Evolutionary conservation across 2,113 vertebrate genomes (phyloP).

Genomic region (Myotis lucifugus): DNA sequence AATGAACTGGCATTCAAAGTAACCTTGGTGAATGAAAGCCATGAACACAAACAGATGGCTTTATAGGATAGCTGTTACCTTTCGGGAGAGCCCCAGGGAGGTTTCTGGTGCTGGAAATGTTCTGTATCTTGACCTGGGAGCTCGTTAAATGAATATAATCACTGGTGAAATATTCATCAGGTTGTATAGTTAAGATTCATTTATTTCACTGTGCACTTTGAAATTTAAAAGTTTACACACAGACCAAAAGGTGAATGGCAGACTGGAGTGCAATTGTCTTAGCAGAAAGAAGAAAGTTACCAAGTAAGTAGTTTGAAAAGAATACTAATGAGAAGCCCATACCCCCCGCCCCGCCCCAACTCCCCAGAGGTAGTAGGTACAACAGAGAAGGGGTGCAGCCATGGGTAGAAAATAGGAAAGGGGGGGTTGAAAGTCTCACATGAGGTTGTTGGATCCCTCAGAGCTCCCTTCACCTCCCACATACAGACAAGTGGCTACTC

Average conservation of each 20-base stretch:
- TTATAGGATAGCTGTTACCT: conserved; percentile 35
- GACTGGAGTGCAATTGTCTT: not conserved
- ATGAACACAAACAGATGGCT: conserved; percentile 48
- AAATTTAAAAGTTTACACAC: conserved; percentile 34
- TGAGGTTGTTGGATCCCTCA: not conserved
- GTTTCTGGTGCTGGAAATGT: not conserved
- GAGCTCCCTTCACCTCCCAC: not conserved
- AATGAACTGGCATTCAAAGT: conserved; percentile 63
- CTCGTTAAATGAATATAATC: conserved; percentile 16
- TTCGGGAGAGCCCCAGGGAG: not conserved
- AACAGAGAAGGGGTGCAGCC: not conserved
- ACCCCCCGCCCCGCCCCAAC: not conserved
- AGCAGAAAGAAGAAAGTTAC: conserved; percentile 17
- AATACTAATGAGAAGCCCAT: not conserved
- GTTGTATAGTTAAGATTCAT: not conserved
- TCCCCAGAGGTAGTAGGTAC: not conserved
- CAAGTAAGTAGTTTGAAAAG: not conserved
- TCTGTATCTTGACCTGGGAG: conserved; percentile 32
- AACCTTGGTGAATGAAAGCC: conserved; percentile 45
- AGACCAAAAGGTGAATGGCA: not conserved
- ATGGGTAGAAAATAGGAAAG: not conserved
- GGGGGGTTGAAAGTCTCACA: not conserved
- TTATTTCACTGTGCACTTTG: conserved; percentile 39
- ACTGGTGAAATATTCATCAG: conserved; percentile 28
- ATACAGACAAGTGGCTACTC: not conserved